phyloP scores from a whole-genome alignment of 2,888 invertebrate species.

The Synanthedon formicaeformis region DNA sequence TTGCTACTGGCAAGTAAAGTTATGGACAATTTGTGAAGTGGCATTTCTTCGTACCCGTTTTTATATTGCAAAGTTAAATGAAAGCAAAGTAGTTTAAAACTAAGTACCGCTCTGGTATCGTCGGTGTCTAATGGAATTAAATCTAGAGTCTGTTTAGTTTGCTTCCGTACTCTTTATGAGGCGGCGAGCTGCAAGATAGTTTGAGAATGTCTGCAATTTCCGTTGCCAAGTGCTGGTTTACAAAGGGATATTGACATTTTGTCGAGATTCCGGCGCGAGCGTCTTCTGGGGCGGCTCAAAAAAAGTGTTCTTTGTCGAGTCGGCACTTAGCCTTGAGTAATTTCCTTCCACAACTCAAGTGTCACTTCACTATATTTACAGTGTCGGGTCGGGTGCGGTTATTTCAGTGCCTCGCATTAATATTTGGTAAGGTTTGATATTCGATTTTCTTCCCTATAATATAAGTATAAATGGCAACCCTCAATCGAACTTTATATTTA shows the following conservation, averaged over 20 bases:
- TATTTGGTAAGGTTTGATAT: neutral
- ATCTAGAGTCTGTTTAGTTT: slow-evolving; percentile 20
- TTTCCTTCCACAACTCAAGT: slow-evolving; percentile 35
- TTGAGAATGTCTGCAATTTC: slow-evolving; percentile 12
- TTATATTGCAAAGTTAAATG: slow-evolving; percentile 44
- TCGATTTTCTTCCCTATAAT: too few relatives aligned
- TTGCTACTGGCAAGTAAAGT: slow-evolving; percentile 16
- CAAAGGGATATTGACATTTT: slow-evolving; percentile 25
- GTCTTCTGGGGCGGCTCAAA: slow-evolving; percentile 14
- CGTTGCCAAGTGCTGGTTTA: slow-evolving; percentile 9
- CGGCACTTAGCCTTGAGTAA: slow-evolving; percentile 32
- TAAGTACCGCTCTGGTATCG: slow-evolving; percentile 23
- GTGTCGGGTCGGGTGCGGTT: slow-evolving; percentile 8
- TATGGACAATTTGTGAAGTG: slow-evolving; percentile 31
- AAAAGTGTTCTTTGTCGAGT: slow-evolving; percentile 28
- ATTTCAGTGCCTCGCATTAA: slow-evolving; percentile 5
- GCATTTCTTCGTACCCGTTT: slow-evolving; percentile 28
- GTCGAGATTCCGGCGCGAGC: slow-evolving; percentile 14
- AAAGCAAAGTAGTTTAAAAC: slow-evolving; percentile 35
- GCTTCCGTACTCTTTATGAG: slow-evolving; percentile 6
- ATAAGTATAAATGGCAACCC: too few relatives aligned
- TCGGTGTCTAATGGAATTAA: slow-evolving; percentile 39
- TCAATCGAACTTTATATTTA: too few relatives aligned
- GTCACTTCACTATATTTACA: slow-evolving; percentile 28
- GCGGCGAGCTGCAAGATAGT: slow-evolving; percentile 9